These are phyloP conservation scores for Parapristionchus giblindavisi DNA, from an alignment of 2,888 invertebrate species.

Conservation along the genomic window DNA sequence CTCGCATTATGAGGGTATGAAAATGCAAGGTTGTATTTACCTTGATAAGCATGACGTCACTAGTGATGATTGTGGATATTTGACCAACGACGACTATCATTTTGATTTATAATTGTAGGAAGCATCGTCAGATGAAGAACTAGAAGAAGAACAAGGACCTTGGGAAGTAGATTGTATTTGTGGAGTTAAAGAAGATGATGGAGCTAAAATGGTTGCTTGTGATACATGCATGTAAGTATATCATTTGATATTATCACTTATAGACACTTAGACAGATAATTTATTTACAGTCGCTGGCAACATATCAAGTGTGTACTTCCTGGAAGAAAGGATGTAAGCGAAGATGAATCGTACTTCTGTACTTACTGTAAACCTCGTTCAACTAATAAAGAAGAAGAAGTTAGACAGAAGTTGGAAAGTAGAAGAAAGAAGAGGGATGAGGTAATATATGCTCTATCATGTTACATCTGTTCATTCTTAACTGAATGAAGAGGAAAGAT, in stretches of 20 bases:
- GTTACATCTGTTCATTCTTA: too few relatives aligned
- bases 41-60: too few relatives aligned
- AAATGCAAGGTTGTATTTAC: too few relatives aligned
- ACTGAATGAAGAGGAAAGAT: too few relatives aligned
- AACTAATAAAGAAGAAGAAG: constrained; percentile 18
- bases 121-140: constrained; percentile 36
- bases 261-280: background rate
- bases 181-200: constrained; percentile 46
- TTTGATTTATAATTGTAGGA: too few relatives aligned
- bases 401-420: background rate
- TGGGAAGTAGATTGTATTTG: constrained; percentile 45
- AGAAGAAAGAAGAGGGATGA: constrained; percentile 17
- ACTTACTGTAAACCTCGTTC: constrained; percentile 45
- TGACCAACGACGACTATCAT: too few relatives aligned
- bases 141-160: constrained; percentile 37
- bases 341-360: constrained; percentile 43
- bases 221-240: constrained; percentile 51
- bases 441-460: background rate
- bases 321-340: constrained; percentile 7
- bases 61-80: too few relatives aligned
- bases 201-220: constrained; percentile 47
- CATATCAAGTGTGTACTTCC: constrained; percentile 44
- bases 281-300: constrained; percentile 50
- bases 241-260: background rate
- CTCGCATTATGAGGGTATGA: too few relatives aligned